These are phyloP conservation scores for Eueides isabella DNA, from an alignment of 1,140 invertebrate species.

Conservation along the genomic window DNA sequence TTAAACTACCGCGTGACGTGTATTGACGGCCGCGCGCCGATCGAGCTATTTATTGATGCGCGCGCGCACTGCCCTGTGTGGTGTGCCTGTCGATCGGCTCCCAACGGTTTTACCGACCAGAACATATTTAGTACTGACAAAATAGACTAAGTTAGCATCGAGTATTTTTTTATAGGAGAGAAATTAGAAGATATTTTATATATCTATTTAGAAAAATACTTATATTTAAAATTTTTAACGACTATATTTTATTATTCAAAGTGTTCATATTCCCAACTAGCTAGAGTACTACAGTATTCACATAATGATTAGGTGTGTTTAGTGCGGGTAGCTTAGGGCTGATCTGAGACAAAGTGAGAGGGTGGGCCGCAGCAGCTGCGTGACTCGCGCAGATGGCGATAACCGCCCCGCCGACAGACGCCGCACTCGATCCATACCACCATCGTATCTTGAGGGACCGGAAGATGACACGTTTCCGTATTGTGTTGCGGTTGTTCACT, in stretches of 20 bases:
- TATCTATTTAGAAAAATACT: no score
- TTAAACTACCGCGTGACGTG: constrained; percentile 67
- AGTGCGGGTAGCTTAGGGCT: constrained; percentile 26
- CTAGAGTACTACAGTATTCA: background rate
- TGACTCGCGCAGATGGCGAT: constrained; percentile 50
- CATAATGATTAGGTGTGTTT: constrained; percentile 24
- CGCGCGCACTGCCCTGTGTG: constrained; percentile 55
- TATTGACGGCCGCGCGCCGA: constrained; percentile 65
- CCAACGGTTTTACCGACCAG: constrained; percentile 14
- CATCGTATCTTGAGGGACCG: constrained; percentile 7
- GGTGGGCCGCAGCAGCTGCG: constrained; percentile 44
- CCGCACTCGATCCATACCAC: constrained; percentile 25
- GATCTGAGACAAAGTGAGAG: constrained; percentile 34
- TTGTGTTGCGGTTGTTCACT: background rate
- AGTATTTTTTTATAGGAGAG: no score
- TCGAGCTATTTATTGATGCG: constrained; percentile 72
- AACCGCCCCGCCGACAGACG: constrained; percentile 29
- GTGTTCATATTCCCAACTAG: background rate
- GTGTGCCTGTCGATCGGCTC: constrained; percentile 55
- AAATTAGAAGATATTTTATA: no score
- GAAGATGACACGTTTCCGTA: constrained; percentile 4
- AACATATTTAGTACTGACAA: background rate
- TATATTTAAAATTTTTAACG: background rate
- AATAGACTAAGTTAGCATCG: no score
- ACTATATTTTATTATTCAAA: background rate